These are phyloP conservation scores for Pyralis farinalis DNA, from an alignment of 2,888 invertebrate genomes.

Conservation along the genomic window DNA sequence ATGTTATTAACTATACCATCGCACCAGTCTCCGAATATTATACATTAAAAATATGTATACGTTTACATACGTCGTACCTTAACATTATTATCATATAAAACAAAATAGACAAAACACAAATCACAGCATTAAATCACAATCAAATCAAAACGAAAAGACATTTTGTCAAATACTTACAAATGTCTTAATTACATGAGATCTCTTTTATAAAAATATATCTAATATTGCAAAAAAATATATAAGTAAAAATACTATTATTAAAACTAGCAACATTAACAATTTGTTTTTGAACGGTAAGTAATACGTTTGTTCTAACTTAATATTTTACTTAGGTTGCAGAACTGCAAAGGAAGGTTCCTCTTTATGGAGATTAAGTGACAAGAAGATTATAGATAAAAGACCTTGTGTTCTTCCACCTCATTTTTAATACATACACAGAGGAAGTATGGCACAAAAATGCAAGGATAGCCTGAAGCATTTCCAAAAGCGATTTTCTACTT, in stretches of 20 bases:
- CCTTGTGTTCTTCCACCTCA: no score
- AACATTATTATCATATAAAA: conserved; percentile 26
- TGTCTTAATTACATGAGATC: conserved; percentile 58
- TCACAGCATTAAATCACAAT: conserved; percentile 44
- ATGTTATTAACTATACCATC: conserved; percentile 34
- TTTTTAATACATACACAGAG: no score
- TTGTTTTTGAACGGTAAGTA: conserved; percentile 65
- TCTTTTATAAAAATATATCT: conserved; percentile 64
- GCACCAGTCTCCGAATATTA: conserved; percentile 56
- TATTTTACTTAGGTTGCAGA: no score
- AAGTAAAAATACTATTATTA: conserved; percentile 56
- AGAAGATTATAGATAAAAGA: no score
- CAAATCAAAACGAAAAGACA: conserved; percentile 13
- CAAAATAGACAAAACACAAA: conserved; percentile 44
- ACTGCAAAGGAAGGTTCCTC: no score
- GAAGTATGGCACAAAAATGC: no score
- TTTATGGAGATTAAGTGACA: no score
- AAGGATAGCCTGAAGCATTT: no score
- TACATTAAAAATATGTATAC: conserved; percentile 39
- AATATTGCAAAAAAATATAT: conserved; percentile 62
- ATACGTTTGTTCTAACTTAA: conserved; percentile 49
- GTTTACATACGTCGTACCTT: conserved; percentile 29
- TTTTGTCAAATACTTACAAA: conserved; percentile 29
- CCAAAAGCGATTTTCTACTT: no score
- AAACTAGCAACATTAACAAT: conserved; percentile 72